Base-by-base conservation (phyloP, 1,140 invertebrate genomes). In the Andrena cerasifolii region DNA sequence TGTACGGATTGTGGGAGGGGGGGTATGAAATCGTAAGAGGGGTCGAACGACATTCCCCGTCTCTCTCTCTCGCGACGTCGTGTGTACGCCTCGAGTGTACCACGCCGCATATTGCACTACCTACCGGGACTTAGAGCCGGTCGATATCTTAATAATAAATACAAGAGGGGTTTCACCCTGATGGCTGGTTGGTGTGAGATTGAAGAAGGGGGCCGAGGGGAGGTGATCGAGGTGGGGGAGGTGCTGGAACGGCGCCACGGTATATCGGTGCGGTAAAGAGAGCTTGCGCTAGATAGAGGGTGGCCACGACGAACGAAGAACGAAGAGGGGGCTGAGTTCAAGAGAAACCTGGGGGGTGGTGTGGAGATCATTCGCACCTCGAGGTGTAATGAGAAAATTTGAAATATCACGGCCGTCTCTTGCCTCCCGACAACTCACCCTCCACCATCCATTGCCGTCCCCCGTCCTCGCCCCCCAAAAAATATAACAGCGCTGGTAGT, bases 121-220 rank as follows among this genome's bases (percentile, higher is more conserved):
- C 74, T 71, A 74, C 72, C 78, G 61, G 87, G 84, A 84, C 86
- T 86, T 87, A 87, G 83, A 84, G 75, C 80, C 90, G 90, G 88
- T 92, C 91, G 91, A 92, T 92, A 90, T 91, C 91, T 92, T 92
- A 91, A 93, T 92, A 93, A 92, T 92, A 91, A 93, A 93, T 92
- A 91, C 87, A 88, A 87, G 87, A 89, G 88, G 91, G 89, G 90
- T 89, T n/a, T 90, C 85, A 73, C 80, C 79, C 84, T 85, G 88
- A 90, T 90, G 88, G 90, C 85, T 89, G 87, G 73, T 88, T 89
- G 88, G 87, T 89, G 88, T 88, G 90, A 91, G 91, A 91, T 92
- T 91, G 87, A 90, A 89, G 84, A 84, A 84, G 88, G 88, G 83
- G 74, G 67, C 61, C 59, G 71, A 77, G 65, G 83, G 85, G 86